phyloP scores from a whole-genome alignment of 2,113 vertebrate species.

The Pionites leucogaster region DNA sequence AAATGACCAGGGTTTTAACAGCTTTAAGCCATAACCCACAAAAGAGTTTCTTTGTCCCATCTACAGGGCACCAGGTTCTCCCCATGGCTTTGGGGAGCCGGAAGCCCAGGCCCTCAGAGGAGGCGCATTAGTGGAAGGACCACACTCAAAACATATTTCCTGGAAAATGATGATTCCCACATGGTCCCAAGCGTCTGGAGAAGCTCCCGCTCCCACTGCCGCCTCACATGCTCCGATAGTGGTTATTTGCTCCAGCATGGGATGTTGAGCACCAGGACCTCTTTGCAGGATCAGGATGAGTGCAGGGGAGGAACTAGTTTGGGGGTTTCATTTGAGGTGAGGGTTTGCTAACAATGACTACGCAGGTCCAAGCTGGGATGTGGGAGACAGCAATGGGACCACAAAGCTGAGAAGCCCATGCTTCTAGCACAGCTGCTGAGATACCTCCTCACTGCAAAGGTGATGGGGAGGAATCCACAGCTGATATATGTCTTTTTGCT shows the following conservation, averaged over 20 bases:
- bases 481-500: slow-evolving; percentile 33
- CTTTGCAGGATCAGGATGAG: neutral
- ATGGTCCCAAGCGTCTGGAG: neutral
- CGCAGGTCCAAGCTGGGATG: accelerated
- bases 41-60: neutral
- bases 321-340: neutral
- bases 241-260: neutral
- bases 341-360: neutral
- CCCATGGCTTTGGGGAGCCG: accelerated
- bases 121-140: accelerated
- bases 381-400: neutral
- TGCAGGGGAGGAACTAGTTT: neutral
- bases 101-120: neutral
- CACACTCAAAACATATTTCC: neutral
- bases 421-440: slow-evolving; percentile 17
- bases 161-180: neutral
- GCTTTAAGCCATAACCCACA: neutral
- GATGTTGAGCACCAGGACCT: neutral
- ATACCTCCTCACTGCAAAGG: slow-evolving; percentile 12
- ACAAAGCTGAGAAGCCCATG: neutral
- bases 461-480: slow-evolving; percentile 47
- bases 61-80: neutral
- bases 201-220: neutral
- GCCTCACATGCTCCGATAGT: accelerated
- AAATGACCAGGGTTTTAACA: neutral